phyloP scores from a whole-genome alignment of 2,888 invertebrate species.

The Polyommatus icarus region DNA sequence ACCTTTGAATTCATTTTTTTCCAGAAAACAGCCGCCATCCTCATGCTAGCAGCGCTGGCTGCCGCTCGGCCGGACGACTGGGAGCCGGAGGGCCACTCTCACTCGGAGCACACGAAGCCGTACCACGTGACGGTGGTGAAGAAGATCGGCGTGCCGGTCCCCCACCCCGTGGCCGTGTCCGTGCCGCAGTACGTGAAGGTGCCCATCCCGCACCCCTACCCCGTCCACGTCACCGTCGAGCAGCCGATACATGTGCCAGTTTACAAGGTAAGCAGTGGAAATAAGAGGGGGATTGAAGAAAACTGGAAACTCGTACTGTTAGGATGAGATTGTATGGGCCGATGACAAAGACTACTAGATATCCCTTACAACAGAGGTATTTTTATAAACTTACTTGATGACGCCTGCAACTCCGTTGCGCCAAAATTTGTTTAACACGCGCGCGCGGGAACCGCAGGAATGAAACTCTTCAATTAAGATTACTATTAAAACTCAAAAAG shows the following conservation, averaged over 20 bases:
- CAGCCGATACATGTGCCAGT: conserved; percentile 87
- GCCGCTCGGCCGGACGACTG: conserved; percentile 67
- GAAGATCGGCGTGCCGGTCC: conserved; percentile 87
- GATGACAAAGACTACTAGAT: too few species aligned
- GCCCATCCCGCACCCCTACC: conserved; percentile 87
- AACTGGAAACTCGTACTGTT: too few species aligned
- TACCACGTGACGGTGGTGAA: conserved; percentile 86
- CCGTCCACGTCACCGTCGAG: conserved; percentile 85
- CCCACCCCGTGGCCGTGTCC: conserved; percentile 86
- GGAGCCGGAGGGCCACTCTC: conserved; percentile 81
- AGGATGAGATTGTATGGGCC: too few species aligned
- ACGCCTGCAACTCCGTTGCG: too few species aligned
- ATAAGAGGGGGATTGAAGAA: not conserved
- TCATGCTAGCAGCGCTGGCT: conserved; percentile 57
- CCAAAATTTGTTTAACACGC: too few species aligned
- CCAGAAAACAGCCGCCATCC: conserved; percentile 69
- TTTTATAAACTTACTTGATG: too few species aligned
- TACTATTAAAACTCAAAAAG: too few species aligned
- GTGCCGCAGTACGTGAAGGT: conserved; percentile 86
- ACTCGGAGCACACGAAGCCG: conserved; percentile 85
- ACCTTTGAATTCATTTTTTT: conserved; percentile 33
- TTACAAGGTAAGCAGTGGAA: conserved; percentile 76
- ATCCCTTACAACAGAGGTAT: too few species aligned
- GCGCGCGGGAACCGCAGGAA: too few species aligned
- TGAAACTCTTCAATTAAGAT: too few species aligned